Percentiles rank a stretch among this genome's conserved stretches.
phyloP scores from a whole-genome alignment of 2,797 vertebrate genomes.

The Chelon auratus region DNA sequence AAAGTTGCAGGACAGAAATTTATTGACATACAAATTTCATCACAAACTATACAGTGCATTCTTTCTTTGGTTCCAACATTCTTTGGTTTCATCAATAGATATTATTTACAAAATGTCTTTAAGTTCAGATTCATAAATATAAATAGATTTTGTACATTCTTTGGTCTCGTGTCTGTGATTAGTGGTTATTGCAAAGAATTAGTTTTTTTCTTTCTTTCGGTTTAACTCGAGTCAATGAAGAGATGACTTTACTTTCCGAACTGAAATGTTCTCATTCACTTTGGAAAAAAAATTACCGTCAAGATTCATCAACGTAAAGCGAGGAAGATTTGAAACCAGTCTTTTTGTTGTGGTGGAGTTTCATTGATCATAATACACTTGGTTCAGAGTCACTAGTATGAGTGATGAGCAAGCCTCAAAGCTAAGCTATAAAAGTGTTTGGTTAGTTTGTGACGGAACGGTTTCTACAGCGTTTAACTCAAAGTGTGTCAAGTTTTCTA shows the following conservation, averaged over 20 bases:
- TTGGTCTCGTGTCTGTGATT: constrained; percentile 67
- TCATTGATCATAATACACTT: too few relatives aligned
- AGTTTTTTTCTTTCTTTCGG: not conserved
- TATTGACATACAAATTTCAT: constrained; percentile 68
- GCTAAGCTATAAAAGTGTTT: constrained; percentile 18
- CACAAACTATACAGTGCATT: constrained; percentile 73
- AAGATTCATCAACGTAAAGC: not conserved
- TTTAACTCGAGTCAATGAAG: not conserved
- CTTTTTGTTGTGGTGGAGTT: not conserved
- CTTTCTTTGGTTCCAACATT: constrained; percentile 52
- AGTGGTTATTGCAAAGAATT: constrained; percentile 67
- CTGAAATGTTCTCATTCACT: constrained; percentile 6
- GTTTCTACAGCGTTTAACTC: constrained; percentile 31
- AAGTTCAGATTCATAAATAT: constrained; percentile 79
- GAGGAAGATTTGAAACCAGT: constrained; percentile 1
- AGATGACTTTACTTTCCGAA: not conserved
- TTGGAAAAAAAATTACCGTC: not conserved
- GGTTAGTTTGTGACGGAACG: constrained; percentile 30
- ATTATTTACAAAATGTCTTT: constrained; percentile 75
- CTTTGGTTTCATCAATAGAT: constrained; percentile 66
- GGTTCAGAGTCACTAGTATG: not conserved
- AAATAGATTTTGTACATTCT: constrained; percentile 83
- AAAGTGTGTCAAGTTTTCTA: constrained; percentile 45
- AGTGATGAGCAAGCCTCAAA: constrained; percentile 28
- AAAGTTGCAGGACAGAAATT: constrained; percentile 63